Evolutionary conservation across 2,888 invertebrate species (phyloP), one percentile per base, ranked within the genome.

Genomic region (Pantelozetes paolii): DNA sequence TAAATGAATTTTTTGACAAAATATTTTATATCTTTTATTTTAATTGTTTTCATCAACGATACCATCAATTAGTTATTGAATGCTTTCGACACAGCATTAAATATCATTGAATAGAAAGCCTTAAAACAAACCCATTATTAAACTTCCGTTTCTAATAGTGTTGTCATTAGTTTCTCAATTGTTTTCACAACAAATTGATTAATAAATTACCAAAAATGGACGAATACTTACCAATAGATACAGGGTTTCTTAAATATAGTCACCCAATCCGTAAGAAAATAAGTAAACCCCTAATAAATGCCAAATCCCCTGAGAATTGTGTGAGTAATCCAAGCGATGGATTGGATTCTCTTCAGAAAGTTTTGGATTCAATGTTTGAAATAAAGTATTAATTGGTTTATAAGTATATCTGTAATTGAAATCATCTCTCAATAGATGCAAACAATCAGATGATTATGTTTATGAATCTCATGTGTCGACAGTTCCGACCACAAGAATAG

Each of bases 401-500:
- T 45, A 45, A 15, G 2, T 2, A 45, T 45, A 45, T 45, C 15
- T 18, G 2, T 45, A 3, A 23, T 26, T 54, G 20, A 23, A 15
- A 48, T 48, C 15, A 9, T 15, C 6, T n/a, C 15, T 57, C 5
- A 57, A 23, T 15, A 69, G 69, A 69, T 18, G 3, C 18, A 1
- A 69, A 20, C 18, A 69, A 40, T 45, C 18, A 1, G 42, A 20
- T 40, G 42, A 69, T 69, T 40, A 69, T 69, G 45, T 69, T n/a
- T 69, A 45, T 26, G 69, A 69, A 69, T 42, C 40, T 2, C 69
- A 69, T 54, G 94, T 98, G 78, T 97, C 97, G 0, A 94, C 94
- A 74, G 94, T 92, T 2, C 98, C 98, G 3, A 95, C 97, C 0
- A 98, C 98, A 0, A 86, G 98, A 71, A 85, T 94, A 79, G 98